Percentiles rank a stretch among this genome's conserved stretches.
phyloP scores from a whole-genome alignment of 2,113 vertebrate species.

The Ancistrus triradiatus region DNA sequence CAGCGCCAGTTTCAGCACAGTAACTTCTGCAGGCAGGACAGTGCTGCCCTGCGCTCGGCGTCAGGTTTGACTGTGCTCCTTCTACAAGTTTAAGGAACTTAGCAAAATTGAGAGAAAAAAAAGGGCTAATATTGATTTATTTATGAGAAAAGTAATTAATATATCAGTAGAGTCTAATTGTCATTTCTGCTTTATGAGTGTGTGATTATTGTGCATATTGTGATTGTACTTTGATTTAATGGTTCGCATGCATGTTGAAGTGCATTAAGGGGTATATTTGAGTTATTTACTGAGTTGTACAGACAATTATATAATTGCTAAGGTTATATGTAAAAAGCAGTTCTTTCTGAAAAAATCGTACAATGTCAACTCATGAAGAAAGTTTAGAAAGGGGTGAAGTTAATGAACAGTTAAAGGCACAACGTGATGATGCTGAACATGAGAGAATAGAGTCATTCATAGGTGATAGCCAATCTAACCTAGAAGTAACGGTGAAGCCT shows the following conservation, averaged over 20 bases:
- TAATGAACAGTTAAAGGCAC: slow-evolving; percentile 5
- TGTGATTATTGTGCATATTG: slow-evolving; percentile 9
- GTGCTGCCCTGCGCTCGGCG: neutral
- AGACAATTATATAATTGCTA: too few relatives aligned
- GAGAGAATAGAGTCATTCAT: slow-evolving; percentile 15
- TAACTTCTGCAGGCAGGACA: too few relatives aligned
- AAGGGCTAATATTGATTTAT: neutral
- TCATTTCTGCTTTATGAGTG: neutral
- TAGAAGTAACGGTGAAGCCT: neutral
- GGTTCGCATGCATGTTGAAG: too few relatives aligned
- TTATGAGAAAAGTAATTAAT: neutral
- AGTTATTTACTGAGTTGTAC: too few relatives aligned
- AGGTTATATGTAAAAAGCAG: neutral
- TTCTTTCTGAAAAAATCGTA: neutral
- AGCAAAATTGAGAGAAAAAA: neutral
- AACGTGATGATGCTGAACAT: neutral
- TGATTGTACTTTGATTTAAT: too few relatives aligned
- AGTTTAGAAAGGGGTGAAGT: neutral
- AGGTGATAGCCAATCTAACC: neutral
- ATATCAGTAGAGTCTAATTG: neutral
- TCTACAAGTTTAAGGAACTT: neutral
- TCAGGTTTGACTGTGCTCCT: slow-evolving; percentile 2
- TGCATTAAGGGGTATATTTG: neutral
- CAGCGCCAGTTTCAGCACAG: too few relatives aligned
- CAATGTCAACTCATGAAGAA: slow-evolving; percentile 16